Base-by-base conservation (phyloP, 2,113 vertebrate genomes). In the human region DNA sequence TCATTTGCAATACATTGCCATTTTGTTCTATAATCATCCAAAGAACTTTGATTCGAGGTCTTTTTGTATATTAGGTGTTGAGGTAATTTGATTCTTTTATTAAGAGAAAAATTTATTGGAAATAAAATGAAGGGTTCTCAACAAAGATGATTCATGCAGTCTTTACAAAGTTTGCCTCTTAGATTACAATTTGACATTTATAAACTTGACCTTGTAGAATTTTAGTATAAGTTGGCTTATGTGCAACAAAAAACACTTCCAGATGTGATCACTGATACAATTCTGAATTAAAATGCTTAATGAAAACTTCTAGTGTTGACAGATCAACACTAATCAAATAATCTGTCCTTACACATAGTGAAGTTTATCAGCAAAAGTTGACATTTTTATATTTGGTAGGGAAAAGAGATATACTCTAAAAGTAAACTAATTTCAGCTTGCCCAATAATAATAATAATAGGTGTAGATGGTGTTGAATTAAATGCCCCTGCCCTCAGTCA, bases 261-360 rank as follows among this genome's bases (percentile, higher is more conserved):
- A 97, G 94, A 98, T 98, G 89, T 94, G 80, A 85, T 95, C 57
- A 81, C 45, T 89, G 94, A 89, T 96, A 52, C 85, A 90, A 94
- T 87, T 97, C 52, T 96, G 55, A 97, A 95, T 97, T 97, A 94
- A 93, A 97, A 89, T 80, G 10, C 68, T 94, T 96, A 92, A 87
- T 96, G 89, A 94, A 96, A 96, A 90, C 55, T 91, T 95, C 32
- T 22, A 84, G 50, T 97, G 70, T 97, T 96, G 64, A 87, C 73
- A 96, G 10, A 50, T 95, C 17, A 93, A 89, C 57, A 84, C 73
- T 93, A 84, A 68, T 94, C 92, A 79, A 43, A 40, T 55, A 59
- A 81, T 88, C 52, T 83, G 22, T 68, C 2, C 64, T 72, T 94
- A 61, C 13, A 68, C 16, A 45, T 38, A 66, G 35, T 88, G 72